These are phyloP conservation scores for Drosophila biarmipes DNA, from an alignment of 1,140 invertebrate species.

Conservation along the genomic window DNA sequence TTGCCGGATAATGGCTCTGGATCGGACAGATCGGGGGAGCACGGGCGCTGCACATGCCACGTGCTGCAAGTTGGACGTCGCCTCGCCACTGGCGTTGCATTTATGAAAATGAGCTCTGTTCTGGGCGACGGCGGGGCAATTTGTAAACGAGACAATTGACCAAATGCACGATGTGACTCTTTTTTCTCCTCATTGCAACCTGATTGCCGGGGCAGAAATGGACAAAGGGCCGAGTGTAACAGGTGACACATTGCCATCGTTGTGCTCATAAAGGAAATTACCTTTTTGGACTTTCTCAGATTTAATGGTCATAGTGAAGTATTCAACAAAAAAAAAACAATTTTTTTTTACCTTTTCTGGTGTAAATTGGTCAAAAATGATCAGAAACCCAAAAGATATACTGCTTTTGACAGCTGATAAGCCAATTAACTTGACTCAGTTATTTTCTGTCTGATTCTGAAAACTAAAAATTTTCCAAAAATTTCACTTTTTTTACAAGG, in stretches of 20 bases:
- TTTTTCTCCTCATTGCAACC: conserved; percentile 20
- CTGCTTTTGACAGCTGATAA: too few relatives aligned
- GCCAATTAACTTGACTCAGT: too few relatives aligned
- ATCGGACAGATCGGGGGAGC: conserved; percentile 14
- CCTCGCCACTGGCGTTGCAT: conserved; percentile 48
- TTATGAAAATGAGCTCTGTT: conserved; percentile 77
- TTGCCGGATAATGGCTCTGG: conserved; percentile 34
- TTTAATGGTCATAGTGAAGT: not conserved
- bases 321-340: not conserved
- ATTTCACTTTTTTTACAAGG: too few relatives aligned
- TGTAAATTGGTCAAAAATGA: too few relatives aligned
- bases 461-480: too few relatives aligned
- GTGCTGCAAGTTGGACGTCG: conserved; percentile 22
- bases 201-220: conserved; percentile 49
- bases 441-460: too few relatives aligned
- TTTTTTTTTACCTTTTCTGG: too few relatives aligned
- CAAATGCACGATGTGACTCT: conserved; percentile 52
- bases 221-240: conserved; percentile 16
- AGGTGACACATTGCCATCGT: conserved; percentile 32
- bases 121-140: conserved; percentile 45
- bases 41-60: conserved; percentile 28
- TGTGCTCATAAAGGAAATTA: conserved; percentile 6
- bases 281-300: not conserved
- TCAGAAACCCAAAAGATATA: too few relatives aligned
- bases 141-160: conserved; percentile 80